Evolutionary conservation across 2,888 invertebrate genomes (phyloP), one percentile per base, ranked within the genome.

Genomic region (Elegia similella): DNA sequence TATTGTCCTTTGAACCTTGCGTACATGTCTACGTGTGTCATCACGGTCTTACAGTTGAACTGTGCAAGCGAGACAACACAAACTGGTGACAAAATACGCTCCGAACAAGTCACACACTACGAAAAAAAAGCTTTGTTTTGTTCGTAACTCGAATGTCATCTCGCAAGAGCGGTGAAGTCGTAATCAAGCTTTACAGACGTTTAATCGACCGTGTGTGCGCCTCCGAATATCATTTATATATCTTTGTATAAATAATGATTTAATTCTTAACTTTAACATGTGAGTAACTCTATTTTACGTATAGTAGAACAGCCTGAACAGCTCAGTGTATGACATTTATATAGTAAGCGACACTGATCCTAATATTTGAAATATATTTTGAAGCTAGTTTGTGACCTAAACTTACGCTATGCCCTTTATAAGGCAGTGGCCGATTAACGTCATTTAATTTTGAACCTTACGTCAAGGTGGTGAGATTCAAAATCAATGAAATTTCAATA

Each of bases 261-360:
- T 75, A 75, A 76, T 76, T 75, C 87, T 87, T 88, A 88, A 69
- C 66, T 77, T 84, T 86, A 85, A 81, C 80, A 80, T 83, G 88
- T 88, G 85, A 80, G 78, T 87, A 80, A 80, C 86, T 86, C 86
- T 88, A 87, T 84, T 75, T 88, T 89, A 90, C 89, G 90, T 90
- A 89, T 89, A 75, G 79, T 47, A 50, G 47, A 50, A 50, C 50
- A 50, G 50, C 50, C 75, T 80, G 81, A 88, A 88, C 83, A 86
- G 86, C 86, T 86, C 86, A 78, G 86, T 89, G 87, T 84, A 75
- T 74, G 69, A 72, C 67, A 65, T 70, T 68, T 67, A 59, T 61
- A 63, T 72, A 75, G 78, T 75, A 90, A 90, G 90, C 89, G 73
- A 90, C 90, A 89, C 86, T 80, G 88, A 89, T 80, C 73, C 84